phyloP scores from a whole-genome alignment of 2,113 vertebrate species.

The Saguinus midas region DNA sequence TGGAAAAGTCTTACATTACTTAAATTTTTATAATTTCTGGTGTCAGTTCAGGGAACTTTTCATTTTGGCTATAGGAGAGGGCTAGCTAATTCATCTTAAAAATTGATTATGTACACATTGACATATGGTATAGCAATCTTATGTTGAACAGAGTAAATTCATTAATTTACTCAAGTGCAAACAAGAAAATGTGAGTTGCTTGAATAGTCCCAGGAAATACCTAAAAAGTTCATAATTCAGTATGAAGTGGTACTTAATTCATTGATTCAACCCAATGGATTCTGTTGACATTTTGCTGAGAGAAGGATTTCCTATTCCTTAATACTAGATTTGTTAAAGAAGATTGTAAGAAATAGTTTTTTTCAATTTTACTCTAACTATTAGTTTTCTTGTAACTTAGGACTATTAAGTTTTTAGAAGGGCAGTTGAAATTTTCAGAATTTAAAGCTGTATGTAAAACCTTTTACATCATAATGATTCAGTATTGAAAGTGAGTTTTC shows the following conservation, averaged over 20 bases:
- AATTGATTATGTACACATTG: neutral
- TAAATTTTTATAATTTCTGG: neutral
- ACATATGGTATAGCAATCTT: neutral
- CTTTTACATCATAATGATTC: neutral
- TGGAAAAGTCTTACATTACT: neutral
- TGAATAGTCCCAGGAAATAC: neutral
- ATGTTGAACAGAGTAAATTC: neutral
- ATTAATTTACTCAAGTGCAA: neutral
- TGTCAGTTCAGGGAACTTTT: neutral
- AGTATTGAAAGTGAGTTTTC: neutral
- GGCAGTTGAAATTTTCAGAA: neutral
- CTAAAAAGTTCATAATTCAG: neutral
- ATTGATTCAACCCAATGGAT: neutral
- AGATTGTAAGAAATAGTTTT: neutral
- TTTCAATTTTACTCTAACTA: neutral
- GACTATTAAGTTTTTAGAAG: neutral
- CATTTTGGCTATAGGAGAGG: neutral
- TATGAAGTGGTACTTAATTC: neutral
- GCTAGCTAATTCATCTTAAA: neutral
- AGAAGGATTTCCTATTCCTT: neutral
- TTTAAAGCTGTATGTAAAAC: neutral
- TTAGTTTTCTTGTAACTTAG: neutral
- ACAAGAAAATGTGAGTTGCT: neutral
- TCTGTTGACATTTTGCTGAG: neutral
- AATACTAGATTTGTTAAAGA: neutral